phyloP scores from a whole-genome alignment of 2,888 invertebrate genomes.

The Scaptomyza parva region DNA sequence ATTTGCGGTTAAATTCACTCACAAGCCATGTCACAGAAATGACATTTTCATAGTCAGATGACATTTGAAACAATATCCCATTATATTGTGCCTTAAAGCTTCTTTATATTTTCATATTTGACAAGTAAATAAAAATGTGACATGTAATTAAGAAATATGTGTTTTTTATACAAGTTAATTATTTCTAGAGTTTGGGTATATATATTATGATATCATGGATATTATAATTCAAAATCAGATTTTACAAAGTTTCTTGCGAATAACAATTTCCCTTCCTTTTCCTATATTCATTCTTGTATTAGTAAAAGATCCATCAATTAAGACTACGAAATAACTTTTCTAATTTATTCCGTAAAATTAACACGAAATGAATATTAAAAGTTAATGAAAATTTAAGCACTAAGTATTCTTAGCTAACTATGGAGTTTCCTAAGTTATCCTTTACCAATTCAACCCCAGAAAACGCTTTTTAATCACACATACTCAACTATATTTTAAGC shows the following conservation, averaged over 20 bases:
- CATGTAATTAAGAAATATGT: not conserved
- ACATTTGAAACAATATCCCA: not conserved
- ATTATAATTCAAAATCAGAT: no score
- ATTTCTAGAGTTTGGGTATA: not conserved
- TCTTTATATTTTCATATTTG: not conserved
- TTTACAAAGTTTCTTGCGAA: no score
- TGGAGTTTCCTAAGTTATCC: not conserved
- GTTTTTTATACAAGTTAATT: not conserved
- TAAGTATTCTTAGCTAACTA: not conserved
- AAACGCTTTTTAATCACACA: not conserved
- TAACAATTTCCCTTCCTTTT: no score
- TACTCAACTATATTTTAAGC: conserved; percentile 13
- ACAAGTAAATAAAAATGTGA: not conserved
- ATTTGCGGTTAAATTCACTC: not conserved
- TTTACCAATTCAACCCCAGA: conserved; percentile 1
- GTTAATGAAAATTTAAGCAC: not conserved
- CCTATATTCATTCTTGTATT: no score
- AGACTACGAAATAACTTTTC: no score
- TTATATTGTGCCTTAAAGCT: not conserved
- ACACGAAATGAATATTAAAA: not conserved
- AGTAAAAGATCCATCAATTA: no score
- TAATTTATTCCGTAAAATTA: no score
- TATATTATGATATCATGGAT: no score
- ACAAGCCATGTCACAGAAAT: not conserved
- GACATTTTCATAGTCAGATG: not conserved